Percentiles rank a stretch among this genome's conserved stretches.
Evolutionary conservation across 2,888 invertebrate species (phyloP).

Genomic region (Papilio demoleus): DNA sequence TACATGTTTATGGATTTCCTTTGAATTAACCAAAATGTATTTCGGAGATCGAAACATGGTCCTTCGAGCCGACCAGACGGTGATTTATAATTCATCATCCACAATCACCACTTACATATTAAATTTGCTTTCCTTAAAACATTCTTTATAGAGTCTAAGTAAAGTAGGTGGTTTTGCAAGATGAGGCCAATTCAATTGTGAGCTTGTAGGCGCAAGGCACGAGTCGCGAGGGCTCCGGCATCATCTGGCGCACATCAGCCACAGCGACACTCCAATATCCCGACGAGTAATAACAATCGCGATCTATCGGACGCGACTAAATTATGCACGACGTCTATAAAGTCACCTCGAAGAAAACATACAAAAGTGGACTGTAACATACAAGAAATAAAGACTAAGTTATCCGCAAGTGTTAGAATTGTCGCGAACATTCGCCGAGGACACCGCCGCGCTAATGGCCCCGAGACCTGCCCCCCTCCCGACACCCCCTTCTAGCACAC

Average conservation of each 20-base stretch:
- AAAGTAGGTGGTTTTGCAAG: background rate
- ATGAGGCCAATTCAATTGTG: constrained; percentile 28
- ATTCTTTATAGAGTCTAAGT: background rate
- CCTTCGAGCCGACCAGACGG: too few relatives aligned
- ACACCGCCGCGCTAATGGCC: constrained; percentile 76
- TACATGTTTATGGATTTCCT: too few relatives aligned
- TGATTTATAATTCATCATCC: too few relatives aligned
- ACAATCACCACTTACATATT: too few relatives aligned
- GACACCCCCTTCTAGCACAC: constrained; percentile 56
- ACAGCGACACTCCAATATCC: constrained; percentile 78
- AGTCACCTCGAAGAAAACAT: background rate
- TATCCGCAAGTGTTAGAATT: background rate
- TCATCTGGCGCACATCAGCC: constrained; percentile 56
- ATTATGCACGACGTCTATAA: constrained; percentile 72
- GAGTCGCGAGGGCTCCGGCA: constrained; percentile 30
- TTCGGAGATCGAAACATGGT: too few relatives aligned
- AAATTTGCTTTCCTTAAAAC: too few relatives aligned
- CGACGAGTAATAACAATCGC: constrained; percentile 81
- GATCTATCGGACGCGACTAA: constrained; percentile 81
- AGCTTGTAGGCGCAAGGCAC: background rate
- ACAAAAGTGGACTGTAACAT: background rate
- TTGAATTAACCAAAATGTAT: too few relatives aligned
- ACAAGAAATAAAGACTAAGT: background rate
- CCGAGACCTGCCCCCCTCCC: constrained; percentile 60
- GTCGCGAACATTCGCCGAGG: constrained; percentile 67